phyloP scores from a whole-genome alignment of 2,888 invertebrate genomes.

The Neuroscelio doddi region DNA sequence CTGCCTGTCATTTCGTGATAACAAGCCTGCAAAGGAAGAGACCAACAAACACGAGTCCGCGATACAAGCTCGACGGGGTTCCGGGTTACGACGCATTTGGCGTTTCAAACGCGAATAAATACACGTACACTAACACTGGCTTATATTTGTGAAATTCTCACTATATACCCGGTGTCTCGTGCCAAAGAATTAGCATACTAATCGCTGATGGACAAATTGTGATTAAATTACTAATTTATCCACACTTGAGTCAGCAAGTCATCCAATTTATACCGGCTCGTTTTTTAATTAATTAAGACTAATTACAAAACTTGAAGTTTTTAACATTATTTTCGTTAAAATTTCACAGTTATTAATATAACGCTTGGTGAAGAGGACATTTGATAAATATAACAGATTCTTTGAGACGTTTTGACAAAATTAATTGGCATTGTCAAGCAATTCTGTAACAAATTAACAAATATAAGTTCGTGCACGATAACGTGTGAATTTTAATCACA shows the following conservation, averaged over 20 bases:
- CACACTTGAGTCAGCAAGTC: not conserved
- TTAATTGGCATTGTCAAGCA: no score
- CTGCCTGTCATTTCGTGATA: conserved; percentile 60
- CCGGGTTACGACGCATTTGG: conserved; percentile 43
- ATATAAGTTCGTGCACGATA: no score
- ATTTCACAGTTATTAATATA: no score
- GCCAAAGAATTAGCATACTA: conserved; percentile 9
- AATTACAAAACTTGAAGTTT: no score
- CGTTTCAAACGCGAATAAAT: conserved; percentile 40
- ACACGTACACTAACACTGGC: not conserved
- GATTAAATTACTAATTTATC: conserved; percentile 3
- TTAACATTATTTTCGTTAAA: no score
- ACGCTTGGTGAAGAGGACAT: no score
- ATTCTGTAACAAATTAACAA: no score
- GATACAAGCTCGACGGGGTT: conserved; percentile 40
- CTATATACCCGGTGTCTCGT: not conserved
- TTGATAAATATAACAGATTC: no score
- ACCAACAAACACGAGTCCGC: conserved; percentile 23
- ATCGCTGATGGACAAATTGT: not conserved
- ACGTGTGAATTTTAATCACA: no score
- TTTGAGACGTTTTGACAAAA: no score
- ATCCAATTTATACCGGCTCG: no score
- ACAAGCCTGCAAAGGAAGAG: conserved; percentile 40
- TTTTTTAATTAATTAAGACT: no score
- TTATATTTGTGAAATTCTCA: not conserved